phyloP scores from a whole-genome alignment of 53 echinoderm and acorn worm genomes.

The Temnopleurus reevesii region DNA sequence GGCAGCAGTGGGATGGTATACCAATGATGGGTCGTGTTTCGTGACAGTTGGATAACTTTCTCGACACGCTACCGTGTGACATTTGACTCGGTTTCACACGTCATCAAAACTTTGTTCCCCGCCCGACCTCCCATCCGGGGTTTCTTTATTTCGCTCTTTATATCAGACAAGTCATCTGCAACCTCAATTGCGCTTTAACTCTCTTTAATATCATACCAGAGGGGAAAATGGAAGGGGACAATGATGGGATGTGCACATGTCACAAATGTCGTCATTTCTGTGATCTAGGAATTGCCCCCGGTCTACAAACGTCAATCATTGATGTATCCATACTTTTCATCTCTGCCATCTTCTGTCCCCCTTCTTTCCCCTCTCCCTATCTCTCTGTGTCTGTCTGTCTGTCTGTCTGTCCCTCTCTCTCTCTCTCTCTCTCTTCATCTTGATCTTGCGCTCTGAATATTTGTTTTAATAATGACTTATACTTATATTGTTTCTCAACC shows the following conservation, averaged over 20 bases:
- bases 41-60: slow-evolving; percentile 41
- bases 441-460: background rate
- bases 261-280: slow-evolving; percentile 44
- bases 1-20: background rate
- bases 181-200: background rate
- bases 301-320: slow-evolving; percentile 42
- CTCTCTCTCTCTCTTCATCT: background rate
- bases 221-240: background rate
- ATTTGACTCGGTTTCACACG: slow-evolving; percentile 35
- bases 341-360: background rate
- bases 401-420: background rate
- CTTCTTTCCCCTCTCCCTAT: background rate
- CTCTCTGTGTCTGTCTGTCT: background rate
- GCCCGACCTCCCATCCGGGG: background rate
- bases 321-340: background rate
- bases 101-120: slow-evolving; percentile 8
- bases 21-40: background rate
- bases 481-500: background rate
- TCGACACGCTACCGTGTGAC: slow-evolving; percentile 32
- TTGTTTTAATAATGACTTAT: background rate
- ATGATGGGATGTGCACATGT: slow-evolving; percentile 37
- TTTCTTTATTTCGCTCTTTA: background rate
- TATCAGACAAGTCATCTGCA: slow-evolving; percentile 23
- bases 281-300: slow-evolving; percentile 39
- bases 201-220: slow-evolving; percentile 5